Evolutionary conservation across 2,113 vertebrate species (phyloP), one percentile per base, ranked within the genome.

Genomic region (Gobius niger): DNA sequence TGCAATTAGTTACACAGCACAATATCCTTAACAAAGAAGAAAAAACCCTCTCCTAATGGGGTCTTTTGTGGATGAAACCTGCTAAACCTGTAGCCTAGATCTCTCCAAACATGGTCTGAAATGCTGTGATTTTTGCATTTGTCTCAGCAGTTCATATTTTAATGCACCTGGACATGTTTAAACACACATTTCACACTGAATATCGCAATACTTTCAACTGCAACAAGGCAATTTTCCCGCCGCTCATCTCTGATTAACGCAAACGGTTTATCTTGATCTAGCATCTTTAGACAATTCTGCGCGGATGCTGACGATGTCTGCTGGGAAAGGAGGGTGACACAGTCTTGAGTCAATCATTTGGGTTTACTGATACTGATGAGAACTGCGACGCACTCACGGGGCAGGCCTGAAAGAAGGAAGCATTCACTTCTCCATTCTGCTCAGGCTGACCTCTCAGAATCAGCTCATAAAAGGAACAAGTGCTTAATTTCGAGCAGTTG

Each of bases 291-390:
- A 57, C 7, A 65, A 15, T 63, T 65, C 24, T 65, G 67, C 24
- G 80, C 68, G 74, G 72, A 81, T 69, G 66, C 68, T 78, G 67
- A 85, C 70, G 81, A 67, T 50, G 51, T 49, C 41, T 87, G 47
- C 78, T 71, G 0, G 57, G 76, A 80, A 83, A 56, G 15, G 19
- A 50, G 6, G 18, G 44, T 82, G 79, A 80, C 76, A 70, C 10
- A 34, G 57, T 49, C 42, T 40, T 69, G 65, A 77, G 67, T 80
- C 18, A 40, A 42, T 61, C 9, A 74, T 73, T 72, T 78, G 60
- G 61, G 42, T 9, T 49, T 18, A 71, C 34, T 65, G 80, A 71
- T 75, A 34, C 11, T 19, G 46, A 42, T 54, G 63, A 70, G 62
- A 72, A 68, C n/a, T 59, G 24, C 24, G 1, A 57, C 24, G 53